Evolutionary conservation across 2,113 vertebrate genomes (phyloP), one percentile per base, ranked within the genome.

Genomic region (Acrocephalus kingi): DNA sequence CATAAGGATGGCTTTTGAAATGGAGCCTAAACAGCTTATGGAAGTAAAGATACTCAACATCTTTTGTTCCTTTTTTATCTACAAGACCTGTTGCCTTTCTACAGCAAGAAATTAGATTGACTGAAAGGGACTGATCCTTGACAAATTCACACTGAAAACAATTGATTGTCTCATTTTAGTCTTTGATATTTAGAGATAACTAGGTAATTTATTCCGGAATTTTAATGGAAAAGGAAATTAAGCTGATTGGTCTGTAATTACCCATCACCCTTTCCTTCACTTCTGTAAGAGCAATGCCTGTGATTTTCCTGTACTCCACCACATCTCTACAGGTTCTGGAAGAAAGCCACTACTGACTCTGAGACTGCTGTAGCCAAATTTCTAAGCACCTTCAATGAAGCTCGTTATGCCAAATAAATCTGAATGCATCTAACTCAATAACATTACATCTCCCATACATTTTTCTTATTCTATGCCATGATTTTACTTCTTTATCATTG

Each of bases 391-490:
- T 83, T 43, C 86, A 88, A 80, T 39, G 67, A 90, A 93, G 75
- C 88, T 88, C 83, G 20, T 90, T 85, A 90, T 3, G 33, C 59
- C 33, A 10, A 88, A 87, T 93, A 94, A 95, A 92, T 90, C 72
- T 46, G n/a, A 93, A 77, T 66, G 46, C 45, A 82, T 93, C 62
- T 71, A 77, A 80, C n/a, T 94, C 68, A 67, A 31, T 84, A 89
- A n/a, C 35, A n/a, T 74, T 68, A 86, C 46, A 52, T 88, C 63
- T 83, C 49, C 64, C 67, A 48, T 59, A 59, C 31, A 37, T 79
- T 92, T 81, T 73, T 51, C 68, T 88, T 82, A 49, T 58, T 76
- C 51, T 41, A 27, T 59, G 78, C 82, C 73, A 85, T 75, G 90
- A 69, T 85, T 77, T 79, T 85, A 64, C 41, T 69, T 90, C 67